These are phyloP conservation scores for Tamandua tetradactyla DNA, from an alignment of 2,797 vertebrate genomes.

Conservation along the genomic window DNA sequence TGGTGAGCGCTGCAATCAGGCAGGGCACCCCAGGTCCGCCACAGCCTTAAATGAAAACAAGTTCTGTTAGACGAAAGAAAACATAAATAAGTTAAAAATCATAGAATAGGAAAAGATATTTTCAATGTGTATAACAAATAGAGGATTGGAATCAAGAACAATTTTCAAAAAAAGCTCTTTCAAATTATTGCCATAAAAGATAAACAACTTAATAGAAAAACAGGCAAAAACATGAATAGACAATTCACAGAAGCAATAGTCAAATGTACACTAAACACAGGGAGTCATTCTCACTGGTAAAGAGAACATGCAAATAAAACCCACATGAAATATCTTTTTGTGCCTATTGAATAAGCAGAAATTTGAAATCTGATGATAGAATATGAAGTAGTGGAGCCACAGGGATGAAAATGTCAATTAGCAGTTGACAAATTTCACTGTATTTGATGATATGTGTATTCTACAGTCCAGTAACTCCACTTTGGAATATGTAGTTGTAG, in stretches of 20 bases:
- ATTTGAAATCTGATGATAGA: background rate
- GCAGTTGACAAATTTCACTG: background rate
- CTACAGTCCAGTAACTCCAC: background rate
- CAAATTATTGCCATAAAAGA: background rate
- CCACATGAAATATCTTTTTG: background rate
- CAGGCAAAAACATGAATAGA: too few relatives aligned
- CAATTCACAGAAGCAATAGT: background rate
- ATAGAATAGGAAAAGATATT: background rate
- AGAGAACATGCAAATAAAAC: background rate
- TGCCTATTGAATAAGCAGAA: background rate
- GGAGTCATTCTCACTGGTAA: background rate
- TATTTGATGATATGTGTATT: background rate
- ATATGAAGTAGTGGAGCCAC: background rate
- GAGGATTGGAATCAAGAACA: background rate
- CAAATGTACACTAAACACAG: background rate
- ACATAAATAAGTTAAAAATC: background rate
- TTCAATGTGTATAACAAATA: background rate
- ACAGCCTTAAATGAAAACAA: too few relatives aligned
- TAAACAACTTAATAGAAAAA: too few relatives aligned
- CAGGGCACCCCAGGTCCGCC: too few relatives aligned
- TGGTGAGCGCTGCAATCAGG: too few relatives aligned
- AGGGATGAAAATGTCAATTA: background rate
- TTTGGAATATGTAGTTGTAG: background rate
- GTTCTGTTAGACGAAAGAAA: background rate
- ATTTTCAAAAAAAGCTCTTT: background rate